phyloP scores from a whole-genome alignment of 2,113 vertebrate species.

The Siniperca chuatsi region DNA sequence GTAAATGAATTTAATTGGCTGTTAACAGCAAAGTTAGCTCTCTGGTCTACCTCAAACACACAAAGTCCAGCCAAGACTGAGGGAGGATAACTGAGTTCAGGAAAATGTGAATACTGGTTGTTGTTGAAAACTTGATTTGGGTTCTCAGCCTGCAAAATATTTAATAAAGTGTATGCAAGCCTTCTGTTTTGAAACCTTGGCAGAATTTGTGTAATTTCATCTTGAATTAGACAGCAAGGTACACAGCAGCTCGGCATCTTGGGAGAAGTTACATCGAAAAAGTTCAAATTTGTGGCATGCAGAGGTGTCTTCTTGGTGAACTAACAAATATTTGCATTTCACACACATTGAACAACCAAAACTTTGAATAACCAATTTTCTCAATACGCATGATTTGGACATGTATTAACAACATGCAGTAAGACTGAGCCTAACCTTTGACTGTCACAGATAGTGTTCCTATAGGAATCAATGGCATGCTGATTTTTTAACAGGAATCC shows the following conservation, averaged over 20 bases:
- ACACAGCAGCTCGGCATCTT: rapidly evolving
- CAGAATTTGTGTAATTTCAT: not conserved
- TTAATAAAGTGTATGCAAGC: not conserved
- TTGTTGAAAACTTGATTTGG: not conserved
- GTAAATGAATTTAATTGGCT: constrained; percentile 43
- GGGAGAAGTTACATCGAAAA: not conserved
- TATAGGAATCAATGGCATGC: not conserved
- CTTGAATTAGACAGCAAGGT: not conserved
- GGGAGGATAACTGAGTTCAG: constrained; percentile 10
- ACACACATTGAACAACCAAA: not conserved
- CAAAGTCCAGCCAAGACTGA: not conserved
- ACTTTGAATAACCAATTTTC: not conserved
- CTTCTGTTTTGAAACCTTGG: not conserved
- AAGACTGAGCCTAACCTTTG: not conserved
- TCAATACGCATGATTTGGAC: not conserved
- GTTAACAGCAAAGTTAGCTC: constrained; percentile 41
- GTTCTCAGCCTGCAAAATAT: not conserved
- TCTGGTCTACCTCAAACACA: constrained; percentile 23
- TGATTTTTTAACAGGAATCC: not conserved
- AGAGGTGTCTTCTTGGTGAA: not conserved
- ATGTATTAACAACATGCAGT: not conserved
- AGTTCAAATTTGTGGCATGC: not conserved
- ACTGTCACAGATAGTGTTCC: not conserved
- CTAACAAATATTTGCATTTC: not conserved
- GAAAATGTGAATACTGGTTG: constrained; percentile 19